These are phyloP conservation scores for Diogma glabrata DNA, from an alignment of 2,888 invertebrate genomes.

Conservation along the genomic window DNA sequence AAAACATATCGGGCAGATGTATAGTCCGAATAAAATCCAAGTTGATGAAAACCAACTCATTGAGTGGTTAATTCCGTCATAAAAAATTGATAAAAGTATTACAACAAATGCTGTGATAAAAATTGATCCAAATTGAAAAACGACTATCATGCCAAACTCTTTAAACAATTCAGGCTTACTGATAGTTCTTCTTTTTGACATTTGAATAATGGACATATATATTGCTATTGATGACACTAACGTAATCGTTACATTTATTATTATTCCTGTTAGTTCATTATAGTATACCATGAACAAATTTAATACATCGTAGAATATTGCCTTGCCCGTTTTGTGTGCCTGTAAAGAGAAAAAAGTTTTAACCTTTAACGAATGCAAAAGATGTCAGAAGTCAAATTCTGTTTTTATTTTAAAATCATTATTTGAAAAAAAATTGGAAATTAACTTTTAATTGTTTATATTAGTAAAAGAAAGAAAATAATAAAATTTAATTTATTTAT, in stretches of 20 bases:
- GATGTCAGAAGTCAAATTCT: too few relatives aligned
- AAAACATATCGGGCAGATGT: slow-evolving; percentile 34
- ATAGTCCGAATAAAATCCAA: slow-evolving; percentile 40
- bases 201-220: slow-evolving; percentile 25
- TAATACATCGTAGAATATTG: slow-evolving; percentile 63
- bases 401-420: too few relatives aligned
- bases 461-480: too few relatives aligned
- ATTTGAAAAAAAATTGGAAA: too few relatives aligned
- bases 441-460: too few relatives aligned
- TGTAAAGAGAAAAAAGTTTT: too few relatives aligned
- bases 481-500: too few relatives aligned
- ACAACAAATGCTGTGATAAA: slow-evolving; percentile 25
- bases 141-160: slow-evolving; percentile 25
- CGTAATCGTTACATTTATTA: slow-evolving; percentile 33
- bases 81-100: slow-evolving; percentile 29
- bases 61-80: slow-evolving; percentile 35
- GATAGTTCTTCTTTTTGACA: slow-evolving; percentile 23
- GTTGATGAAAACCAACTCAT: slow-evolving; percentile 50
- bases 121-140: slow-evolving; percentile 27
- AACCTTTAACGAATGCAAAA: too few relatives aligned
- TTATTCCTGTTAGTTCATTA: slow-evolving; percentile 38
- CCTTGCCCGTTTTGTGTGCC: slow-evolving; percentile 34
- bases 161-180: slow-evolving; percentile 21
- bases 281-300: slow-evolving; percentile 57
- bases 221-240: slow-evolving; percentile 32